Base-by-base conservation (phyloP, 2,888 invertebrate species). In the Autographa gamma region DNA sequence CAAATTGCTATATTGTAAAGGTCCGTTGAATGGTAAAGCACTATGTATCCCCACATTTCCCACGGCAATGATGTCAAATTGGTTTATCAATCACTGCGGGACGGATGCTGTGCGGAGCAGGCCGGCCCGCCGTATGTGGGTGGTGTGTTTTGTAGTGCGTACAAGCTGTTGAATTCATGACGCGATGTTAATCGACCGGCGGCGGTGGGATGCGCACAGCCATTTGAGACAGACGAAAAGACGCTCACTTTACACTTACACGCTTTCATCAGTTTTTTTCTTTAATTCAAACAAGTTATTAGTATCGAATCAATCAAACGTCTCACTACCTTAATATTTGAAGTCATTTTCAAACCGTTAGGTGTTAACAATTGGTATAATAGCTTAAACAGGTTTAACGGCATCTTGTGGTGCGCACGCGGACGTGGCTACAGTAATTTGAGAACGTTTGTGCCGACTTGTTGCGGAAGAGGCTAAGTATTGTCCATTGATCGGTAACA, bases 51-150 rank as follows among this genome's bases (percentile, higher is more conserved):
- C 86, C 84, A 87, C 82, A 89, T 87, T 92, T 95, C 95, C 90
- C 95, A 95, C 95, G 94, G 83, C 93, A 94, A 94, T 95, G 85
- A 91, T 91, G 90, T 90, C 89, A 92, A 93, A 92, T 93, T 91
- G 91, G 87, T 91, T 93, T 93, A 94, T 94, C 94, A 95, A 95
- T 95, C 93, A 92, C 90, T 89, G 88, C 88, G 88, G 86, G 90
- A 90, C 93, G 94, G 94, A 95, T 94, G 93, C 89, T 85, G 86
- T 82, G 87, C 88, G 89, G 89, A 86, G 89, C 85, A 88, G 89
- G 88, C 88, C 88, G 84, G 88, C 90, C 86, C 77, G 88, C 90
- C 73, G 71, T 73, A 79, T 86, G 93, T 92, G 90, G 93, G 92
- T 88, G 89, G 86, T 88, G 82, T 86, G 88, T 90, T 90, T 87